Evolutionary conservation across 2,888 invertebrate species (phyloP).

Genomic region (Hyles lineata): DNA sequence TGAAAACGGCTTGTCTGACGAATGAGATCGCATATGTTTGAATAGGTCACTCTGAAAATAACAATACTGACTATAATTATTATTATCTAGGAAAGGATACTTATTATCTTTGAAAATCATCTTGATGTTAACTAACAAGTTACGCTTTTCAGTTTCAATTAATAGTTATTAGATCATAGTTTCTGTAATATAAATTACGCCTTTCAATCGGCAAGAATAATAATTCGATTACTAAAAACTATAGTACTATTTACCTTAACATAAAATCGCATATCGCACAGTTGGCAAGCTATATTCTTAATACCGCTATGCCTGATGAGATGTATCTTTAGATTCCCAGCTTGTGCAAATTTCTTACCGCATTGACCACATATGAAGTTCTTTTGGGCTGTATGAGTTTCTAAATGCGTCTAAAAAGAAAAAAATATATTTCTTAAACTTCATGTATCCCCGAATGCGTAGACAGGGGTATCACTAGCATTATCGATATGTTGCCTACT

Average conservation of each 20-base stretch:
- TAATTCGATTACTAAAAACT: too few species aligned
- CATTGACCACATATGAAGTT: constrained; percentile 89
- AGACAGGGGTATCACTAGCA: too few species aligned
- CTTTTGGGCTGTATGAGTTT: constrained; percentile 88
- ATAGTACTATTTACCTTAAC: constrained; percentile 63
- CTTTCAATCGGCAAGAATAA: neutral
- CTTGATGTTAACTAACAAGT: too few species aligned
- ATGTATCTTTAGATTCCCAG: constrained; percentile 77
- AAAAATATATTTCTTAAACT: neutral
- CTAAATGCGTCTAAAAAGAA: constrained; percentile 86
- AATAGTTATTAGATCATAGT: too few species aligned
- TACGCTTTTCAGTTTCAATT: too few species aligned
- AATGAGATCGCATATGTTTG: constrained; percentile 87
- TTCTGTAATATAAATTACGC: neutral
- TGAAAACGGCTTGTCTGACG: constrained; percentile 93
- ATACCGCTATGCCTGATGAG: constrained; percentile 78
- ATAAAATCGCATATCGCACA: constrained; percentile 79
- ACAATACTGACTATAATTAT: too few species aligned
- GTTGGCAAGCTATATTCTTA: constrained; percentile 75
- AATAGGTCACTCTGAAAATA: constrained; percentile 70
- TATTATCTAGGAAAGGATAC: too few species aligned
- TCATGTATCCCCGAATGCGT: neutral
- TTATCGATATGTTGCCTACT: too few species aligned
- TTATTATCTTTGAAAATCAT: too few species aligned
- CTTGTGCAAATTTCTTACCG: constrained; percentile 89